Conservation (phyloP, 2,888 invertebrate species). For the Elysia crispata region DNA sequence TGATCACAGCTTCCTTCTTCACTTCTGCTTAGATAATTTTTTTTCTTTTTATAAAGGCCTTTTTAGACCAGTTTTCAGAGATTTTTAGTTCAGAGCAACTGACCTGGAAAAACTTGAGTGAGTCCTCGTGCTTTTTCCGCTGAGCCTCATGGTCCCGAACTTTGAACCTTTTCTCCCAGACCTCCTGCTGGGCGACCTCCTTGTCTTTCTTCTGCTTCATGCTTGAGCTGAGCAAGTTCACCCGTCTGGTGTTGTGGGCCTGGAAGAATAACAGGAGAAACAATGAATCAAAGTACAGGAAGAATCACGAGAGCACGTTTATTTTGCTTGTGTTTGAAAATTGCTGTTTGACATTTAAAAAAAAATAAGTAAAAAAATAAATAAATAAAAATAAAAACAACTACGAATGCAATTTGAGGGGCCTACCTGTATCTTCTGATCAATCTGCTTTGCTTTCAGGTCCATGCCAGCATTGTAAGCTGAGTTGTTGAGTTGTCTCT, state of each 20-base stretch:
- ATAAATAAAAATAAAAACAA: background rate
- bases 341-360: no score
- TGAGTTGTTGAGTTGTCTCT: conserved; percentile 71
- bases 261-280: conserved; percentile 52
- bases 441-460: conserved; percentile 69
- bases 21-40: no score
- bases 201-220: conserved; percentile 67
- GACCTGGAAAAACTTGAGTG: conserved; percentile 75
- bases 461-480: conserved; percentile 72
- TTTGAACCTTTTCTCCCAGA: conserved; percentile 67
- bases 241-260: conserved; percentile 68
- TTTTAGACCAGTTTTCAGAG: no score
- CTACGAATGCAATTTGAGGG: background rate
- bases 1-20: no score
- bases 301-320: no score
- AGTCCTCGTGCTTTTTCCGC: conserved; percentile 73
- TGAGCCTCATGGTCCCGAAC: conserved; percentile 65
- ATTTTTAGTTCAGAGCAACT: no score
- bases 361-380: background rate
- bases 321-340: no score
- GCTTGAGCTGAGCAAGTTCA: conserved; percentile 57
- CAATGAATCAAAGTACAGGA: no score
- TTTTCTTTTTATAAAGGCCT: no score
- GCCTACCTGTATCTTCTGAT: conserved; percentile 54
- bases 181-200: conserved; percentile 65